A percentile compares a stretch with the other conserved stretches of the same genome.
Evolutionary conservation across 2,113 vertebrate genomes (phyloP).

Genomic region (Aleadryas rufinucha): DNA sequence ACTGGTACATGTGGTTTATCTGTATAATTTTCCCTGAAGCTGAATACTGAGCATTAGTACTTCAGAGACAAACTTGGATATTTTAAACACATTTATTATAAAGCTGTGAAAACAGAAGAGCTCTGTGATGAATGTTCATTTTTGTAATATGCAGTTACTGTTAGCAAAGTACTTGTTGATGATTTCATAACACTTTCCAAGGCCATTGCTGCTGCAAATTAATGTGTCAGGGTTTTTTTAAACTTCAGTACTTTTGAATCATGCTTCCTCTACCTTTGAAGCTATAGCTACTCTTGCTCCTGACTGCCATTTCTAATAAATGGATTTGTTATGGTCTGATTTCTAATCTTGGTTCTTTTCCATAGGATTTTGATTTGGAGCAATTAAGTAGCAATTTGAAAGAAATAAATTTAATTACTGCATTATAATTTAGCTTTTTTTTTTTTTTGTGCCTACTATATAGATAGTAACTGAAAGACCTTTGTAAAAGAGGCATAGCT

Average conservation of each 20-base stretch:
- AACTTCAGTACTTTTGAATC: background rate
- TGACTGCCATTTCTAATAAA: background rate
- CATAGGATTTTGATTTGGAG: background rate
- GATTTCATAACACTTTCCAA: background rate
- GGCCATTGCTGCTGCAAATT: background rate
- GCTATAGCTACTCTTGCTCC: background rate
- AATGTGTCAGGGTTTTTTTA: background rate
- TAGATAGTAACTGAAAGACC: background rate
- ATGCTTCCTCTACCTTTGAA: background rate
- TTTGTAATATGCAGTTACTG: background rate
- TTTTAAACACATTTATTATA: background rate
- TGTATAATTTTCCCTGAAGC: background rate
- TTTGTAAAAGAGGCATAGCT: background rate
- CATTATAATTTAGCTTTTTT: background rate
- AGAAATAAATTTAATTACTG: background rate
- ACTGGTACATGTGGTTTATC: fast-evolving
- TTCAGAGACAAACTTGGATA: background rate
- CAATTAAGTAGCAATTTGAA: background rate
- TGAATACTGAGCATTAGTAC: background rate
- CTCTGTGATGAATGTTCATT: background rate
- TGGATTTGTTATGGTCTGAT: background rate
- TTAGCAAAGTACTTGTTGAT: background rate
- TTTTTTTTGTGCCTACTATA: background rate
- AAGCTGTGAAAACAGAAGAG: background rate
- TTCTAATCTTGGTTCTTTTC: background rate